These are phyloP conservation scores for Hirtodrosophila alboralis DNA, from an alignment of 2,888 invertebrate species.

Conservation along the genomic window DNA sequence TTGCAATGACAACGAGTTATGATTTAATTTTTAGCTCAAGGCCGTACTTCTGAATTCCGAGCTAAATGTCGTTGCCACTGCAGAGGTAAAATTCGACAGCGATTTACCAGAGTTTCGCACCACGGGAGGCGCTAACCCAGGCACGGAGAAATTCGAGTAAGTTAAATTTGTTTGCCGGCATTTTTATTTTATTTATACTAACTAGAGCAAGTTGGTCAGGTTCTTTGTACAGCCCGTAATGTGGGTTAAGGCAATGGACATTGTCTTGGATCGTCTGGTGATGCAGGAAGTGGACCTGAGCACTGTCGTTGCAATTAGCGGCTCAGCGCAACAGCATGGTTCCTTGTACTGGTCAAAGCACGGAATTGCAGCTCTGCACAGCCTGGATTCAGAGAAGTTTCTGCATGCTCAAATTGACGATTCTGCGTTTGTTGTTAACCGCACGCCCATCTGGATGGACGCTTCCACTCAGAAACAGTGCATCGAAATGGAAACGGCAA, in stretches of 20 bases:
- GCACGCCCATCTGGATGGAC: conserved; percentile 99
- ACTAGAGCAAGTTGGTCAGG: conserved; percentile 80
- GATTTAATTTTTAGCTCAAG: conserved; percentile 90
- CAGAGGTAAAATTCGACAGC: conserved; percentile 94
- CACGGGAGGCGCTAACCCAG: conserved; percentile 86
- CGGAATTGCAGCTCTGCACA: conserved; percentile 87
- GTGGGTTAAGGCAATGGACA: conserved; percentile 98
- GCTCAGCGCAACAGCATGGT: conserved; percentile 99
- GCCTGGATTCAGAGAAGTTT: conserved; percentile 89
- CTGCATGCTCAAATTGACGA: conserved; percentile 92
- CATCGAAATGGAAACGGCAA: conserved; percentile 89
- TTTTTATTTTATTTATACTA: not conserved
- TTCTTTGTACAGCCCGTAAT: conserved; percentile 94
- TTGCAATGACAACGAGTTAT: conserved; percentile 10
- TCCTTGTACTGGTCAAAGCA: conserved; percentile 97
- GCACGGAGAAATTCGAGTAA: conserved; percentile 83
- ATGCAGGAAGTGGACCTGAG: conserved; percentile 93
- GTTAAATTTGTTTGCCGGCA: not conserved
- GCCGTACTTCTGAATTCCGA: conserved; percentile 92
- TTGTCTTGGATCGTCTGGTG: conserved; percentile 93
- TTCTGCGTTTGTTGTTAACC: conserved; percentile 89
- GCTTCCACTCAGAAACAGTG: conserved; percentile 85
- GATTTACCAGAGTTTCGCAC: conserved; percentile 95
- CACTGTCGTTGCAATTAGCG: conserved; percentile 93
- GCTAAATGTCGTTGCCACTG: conserved; percentile 90